Conservation (phyloP, 2,113 vertebrate genomes). For the Thunnus thynnus region DNA sequence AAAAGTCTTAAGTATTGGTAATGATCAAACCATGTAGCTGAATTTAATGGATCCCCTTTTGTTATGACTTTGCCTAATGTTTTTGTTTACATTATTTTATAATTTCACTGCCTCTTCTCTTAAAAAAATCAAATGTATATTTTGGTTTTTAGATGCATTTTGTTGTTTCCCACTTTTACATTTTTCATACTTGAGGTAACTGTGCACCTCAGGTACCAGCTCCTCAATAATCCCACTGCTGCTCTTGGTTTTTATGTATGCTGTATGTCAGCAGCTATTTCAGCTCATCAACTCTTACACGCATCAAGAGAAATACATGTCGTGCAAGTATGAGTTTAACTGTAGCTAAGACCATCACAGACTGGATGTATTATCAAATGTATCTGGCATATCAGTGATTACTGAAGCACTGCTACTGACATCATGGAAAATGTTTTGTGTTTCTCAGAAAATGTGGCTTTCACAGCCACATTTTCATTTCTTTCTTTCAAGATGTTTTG, state of each 20-base stretch:
- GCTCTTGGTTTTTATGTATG: constrained; percentile 60
- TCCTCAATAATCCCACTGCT: constrained; percentile 67
- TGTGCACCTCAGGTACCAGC: constrained; percentile 56
- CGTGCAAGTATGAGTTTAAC: constrained; percentile 63
- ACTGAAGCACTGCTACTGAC: constrained; percentile 64
- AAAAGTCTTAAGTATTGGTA: not conserved
- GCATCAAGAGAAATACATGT: constrained; percentile 63
- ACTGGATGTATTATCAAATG: constrained; percentile 74
- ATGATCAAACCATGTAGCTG: not conserved
- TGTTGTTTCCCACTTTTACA: constrained; percentile 57
- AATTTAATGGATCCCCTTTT: constrained; percentile 42
- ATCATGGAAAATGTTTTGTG: constrained; percentile 40
- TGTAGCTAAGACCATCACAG: constrained; percentile 63
- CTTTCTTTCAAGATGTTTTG: constrained; percentile 62
- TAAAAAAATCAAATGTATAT: constrained; percentile 25
- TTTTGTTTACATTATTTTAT: constrained; percentile 72
- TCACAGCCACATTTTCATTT: constrained; percentile 62
- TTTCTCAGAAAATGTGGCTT: constrained; percentile 67
- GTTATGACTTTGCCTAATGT: constrained; percentile 54
- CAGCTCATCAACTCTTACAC: constrained; percentile 58
- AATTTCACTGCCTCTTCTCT: constrained; percentile 52
- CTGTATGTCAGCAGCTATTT: constrained; percentile 73
- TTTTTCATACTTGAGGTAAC: constrained; percentile 68
- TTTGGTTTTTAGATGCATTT: constrained; percentile 53
- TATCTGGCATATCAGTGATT: constrained; percentile 70